Conservation (phyloP, 2,888 invertebrate genomes). For the Pemphredon lugubris region DNA sequence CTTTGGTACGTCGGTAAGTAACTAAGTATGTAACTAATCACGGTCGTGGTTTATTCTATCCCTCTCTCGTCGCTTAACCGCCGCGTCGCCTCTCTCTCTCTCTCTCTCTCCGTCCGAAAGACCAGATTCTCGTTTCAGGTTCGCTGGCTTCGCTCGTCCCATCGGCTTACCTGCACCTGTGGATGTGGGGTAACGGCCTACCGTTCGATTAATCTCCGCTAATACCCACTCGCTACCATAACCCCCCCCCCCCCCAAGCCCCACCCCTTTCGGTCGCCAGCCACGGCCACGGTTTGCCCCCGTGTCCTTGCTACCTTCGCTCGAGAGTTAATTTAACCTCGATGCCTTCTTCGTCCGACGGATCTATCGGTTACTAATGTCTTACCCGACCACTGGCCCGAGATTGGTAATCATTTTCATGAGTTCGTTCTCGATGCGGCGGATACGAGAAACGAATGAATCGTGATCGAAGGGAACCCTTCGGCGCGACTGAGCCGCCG, state of each 20-base stretch:
- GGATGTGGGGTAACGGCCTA: conserved; percentile 53
- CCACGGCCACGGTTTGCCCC: conserved; percentile 60
- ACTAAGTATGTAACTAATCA: conserved; percentile 74
- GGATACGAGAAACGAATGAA: conserved; percentile 43
- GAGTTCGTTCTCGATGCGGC: conserved; percentile 53
- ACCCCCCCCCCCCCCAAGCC: conserved; percentile 48
- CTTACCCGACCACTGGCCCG: conserved; percentile 53
- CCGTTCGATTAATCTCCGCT: conserved; percentile 77
- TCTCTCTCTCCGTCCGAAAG: conserved; percentile 20
- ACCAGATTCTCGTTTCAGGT: conserved; percentile 5
- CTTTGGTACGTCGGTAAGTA: conserved; percentile 61
- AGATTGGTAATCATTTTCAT: conserved; percentile 68
- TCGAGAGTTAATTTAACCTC: conserved; percentile 71
- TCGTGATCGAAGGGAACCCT: conserved; percentile 31
- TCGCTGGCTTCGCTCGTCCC: no score
- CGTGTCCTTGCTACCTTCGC: conserved; percentile 47
- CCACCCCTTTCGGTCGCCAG: conserved; percentile 63
- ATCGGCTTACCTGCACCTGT: conserved; percentile 54
- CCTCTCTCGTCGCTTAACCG: conserved; percentile 29
- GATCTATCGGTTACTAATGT: conserved; percentile 70
- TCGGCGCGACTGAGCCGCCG: conserved; percentile 10
- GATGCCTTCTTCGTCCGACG: conserved; percentile 50
- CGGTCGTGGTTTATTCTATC: conserved; percentile 41
- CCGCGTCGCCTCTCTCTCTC: neutral
- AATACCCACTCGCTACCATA: conserved; percentile 74